Conservation (phyloP, 2,888 invertebrate genomes). For the Agriopis marginaria region DNA sequence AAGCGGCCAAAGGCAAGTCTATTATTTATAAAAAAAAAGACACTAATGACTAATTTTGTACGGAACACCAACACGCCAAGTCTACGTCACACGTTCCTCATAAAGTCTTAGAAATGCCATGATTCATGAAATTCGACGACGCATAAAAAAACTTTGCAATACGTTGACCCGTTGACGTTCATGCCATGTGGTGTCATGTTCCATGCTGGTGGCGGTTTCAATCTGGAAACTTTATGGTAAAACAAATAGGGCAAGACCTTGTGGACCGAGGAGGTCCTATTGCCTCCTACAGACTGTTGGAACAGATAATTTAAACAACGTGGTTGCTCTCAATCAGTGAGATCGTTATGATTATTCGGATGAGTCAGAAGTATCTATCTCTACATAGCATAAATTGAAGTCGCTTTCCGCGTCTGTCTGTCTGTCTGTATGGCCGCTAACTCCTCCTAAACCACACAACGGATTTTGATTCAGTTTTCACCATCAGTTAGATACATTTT, state of each 20-base stretch:
- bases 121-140: conserved; percentile 44
- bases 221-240: conserved; percentile 5
- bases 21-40: not conserved
- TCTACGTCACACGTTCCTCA: conserved; percentile 10
- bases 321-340: too few relatives aligned
- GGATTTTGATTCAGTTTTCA: too few relatives aligned
- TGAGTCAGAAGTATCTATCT: too few relatives aligned
- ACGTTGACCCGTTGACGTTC: conserved; percentile 39
- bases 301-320: not conserved
- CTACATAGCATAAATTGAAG: too few relatives aligned
- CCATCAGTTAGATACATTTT: too few relatives aligned
- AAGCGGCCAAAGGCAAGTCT: too few relatives aligned
- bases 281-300: conserved; percentile 14
- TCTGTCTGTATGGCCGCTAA: too few relatives aligned
- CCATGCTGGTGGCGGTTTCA: conserved; percentile 23
- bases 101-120: conserved; percentile 30
- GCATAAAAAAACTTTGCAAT: conserved; percentile 38
- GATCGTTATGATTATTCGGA: too few relatives aligned
- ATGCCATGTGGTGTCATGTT: conserved; percentile 37
- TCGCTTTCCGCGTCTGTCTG: too few relatives aligned
- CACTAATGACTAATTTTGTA: conserved; percentile 1
- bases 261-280: conserved; percentile 8
- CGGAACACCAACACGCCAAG: conserved; percentile 12
- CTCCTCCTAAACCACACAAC: too few relatives aligned
- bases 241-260: conserved; percentile 27